Base-by-base conservation (phyloP, 2,888 invertebrate species). In the Cecidostiba fungosa region DNA sequence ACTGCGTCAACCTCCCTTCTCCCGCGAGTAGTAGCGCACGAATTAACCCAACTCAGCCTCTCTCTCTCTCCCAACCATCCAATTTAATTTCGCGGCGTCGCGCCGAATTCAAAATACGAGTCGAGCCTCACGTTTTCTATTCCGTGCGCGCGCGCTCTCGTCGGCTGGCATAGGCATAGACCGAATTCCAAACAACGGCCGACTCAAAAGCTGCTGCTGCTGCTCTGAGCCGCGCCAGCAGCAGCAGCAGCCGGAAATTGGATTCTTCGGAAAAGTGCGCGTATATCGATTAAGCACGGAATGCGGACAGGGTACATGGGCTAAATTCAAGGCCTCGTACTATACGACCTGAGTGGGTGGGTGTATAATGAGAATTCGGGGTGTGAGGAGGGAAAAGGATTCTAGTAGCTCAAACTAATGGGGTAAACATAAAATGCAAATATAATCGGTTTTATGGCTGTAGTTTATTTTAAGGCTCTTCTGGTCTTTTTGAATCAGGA, bases 251-350 rank as follows among this genome's bases (percentile, higher is more conserved):
- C 70, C 84, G 79, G 84, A 84, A 84, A 84, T 84, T 84, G 84
- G 84, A 84, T 84, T 84, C 79, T 79, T 84, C 72, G 74, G 84
- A 79, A 84, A 84, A 77, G 81, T 62, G 77, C 23, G 77, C 26
- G 62, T 73, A 43, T 81, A 85, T 81, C 85, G 80, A 85, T 85
- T 85, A 85, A 85, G 84, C 54, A 14, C 36, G 79, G 84, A 80
- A 85, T 85, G 59, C 81, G 78, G 54, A 16, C 29, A 29, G 29
- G 32, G 50, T 32, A n/a, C n/a, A 29, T 50, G 10, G 23, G 50
- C 8, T 23, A 43, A 43, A 43, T 43, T 23, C 73, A 36, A n/a
- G 73, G 39, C 70, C 70, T 39, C 36, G 32, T 10, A 23, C 47
- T 43, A 5, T 43, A 47, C 70, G 70, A 70, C 36, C n/a, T 32